phyloP scores from a whole-genome alignment of 2,797 vertebrate genomes.

The Dendrocincla tyrannina region DNA sequence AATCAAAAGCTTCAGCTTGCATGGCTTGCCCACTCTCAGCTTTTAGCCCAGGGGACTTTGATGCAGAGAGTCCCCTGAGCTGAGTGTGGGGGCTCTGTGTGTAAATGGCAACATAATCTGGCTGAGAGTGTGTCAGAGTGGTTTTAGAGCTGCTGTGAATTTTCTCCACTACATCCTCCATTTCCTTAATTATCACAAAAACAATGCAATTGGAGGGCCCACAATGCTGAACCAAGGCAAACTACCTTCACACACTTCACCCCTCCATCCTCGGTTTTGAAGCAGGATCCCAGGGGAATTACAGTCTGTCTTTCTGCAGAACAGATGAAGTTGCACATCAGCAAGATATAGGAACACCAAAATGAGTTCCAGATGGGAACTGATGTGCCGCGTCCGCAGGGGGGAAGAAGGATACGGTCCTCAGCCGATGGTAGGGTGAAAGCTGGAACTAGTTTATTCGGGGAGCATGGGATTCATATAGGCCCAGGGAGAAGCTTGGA shows the following conservation, averaged over 20 bases:
- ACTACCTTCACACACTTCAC: background rate
- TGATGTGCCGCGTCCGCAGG: too few relatives aligned
- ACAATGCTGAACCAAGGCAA: accelerated
- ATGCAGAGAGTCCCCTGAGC: accelerated
- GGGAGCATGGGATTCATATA: too few relatives aligned
- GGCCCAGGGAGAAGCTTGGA: too few relatives aligned
- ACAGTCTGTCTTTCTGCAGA: background rate
- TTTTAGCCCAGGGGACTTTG: background rate
- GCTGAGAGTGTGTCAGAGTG: background rate
- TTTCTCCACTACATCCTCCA: background rate
- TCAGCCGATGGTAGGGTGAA: too few relatives aligned
- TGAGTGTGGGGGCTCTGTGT: accelerated
- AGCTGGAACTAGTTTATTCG: too few relatives aligned
- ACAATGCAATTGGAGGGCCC: accelerated
- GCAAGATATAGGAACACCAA: background rate
- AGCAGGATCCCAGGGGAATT: background rate
- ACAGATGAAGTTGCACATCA: background rate
- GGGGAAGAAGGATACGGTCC: too few relatives aligned
- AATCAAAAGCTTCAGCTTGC: background rate
- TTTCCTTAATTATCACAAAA: background rate
- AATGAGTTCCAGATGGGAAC: background rate
- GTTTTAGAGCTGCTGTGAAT: background rate
- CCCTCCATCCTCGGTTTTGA: background rate
- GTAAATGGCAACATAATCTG: accelerated
- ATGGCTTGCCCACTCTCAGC: background rate